Evolutionary conservation across 2,888 invertebrate species (phyloP), one percentile per base, ranked within the genome.

Genomic region (Hemithea aestivaria): DNA sequence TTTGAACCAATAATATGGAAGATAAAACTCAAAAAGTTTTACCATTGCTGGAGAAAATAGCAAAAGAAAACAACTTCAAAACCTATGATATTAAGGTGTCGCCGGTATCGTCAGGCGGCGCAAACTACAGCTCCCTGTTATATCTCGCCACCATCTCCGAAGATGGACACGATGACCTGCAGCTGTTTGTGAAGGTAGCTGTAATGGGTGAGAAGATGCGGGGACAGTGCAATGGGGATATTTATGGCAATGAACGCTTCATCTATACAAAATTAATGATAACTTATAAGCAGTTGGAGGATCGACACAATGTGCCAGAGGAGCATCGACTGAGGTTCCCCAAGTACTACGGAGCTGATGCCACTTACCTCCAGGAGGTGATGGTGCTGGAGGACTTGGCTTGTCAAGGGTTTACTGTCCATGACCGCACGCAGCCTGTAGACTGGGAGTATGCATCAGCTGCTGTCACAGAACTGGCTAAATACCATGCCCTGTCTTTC

Each of bases 311-410:
- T 7, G 35, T 72, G 25, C 51, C 51, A 1, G 33, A 51, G 2
- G 51, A 66, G 8, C 45, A 64, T 1, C 53, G 60, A 26, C 56
- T 62, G 6, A 28, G 35, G 1, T 58, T 65, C 25, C 62, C 66
- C 0, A 66, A 64, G 34, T 68, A 50, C 27, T 74, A 58, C 24
- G 70, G 60, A 1, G 54, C n/a, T n/a, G n/a, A n/a, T n/a, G n/a
- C n/a, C n/a, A n/a, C n/a, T n/a, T n/a, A n/a, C n/a, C n/a, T n/a
- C 54, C 2, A 61, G 9, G 76, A 75, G 35, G 59, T 62, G 0
- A 31, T 79, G 0, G 53, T 77, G 0, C 35, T 79, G 23, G 73
- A 74, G 41, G 59, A 77, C 51, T 37, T 77, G 20, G 54, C 45
- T 2, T 48, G 47, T 0, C 42, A 48, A 20, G 71, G 71, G 1